Evolutionary conservation across 1,140 invertebrate species (phyloP), one percentile per base, ranked within the genome.

Genomic region (Anthonomus grandis): DNA sequence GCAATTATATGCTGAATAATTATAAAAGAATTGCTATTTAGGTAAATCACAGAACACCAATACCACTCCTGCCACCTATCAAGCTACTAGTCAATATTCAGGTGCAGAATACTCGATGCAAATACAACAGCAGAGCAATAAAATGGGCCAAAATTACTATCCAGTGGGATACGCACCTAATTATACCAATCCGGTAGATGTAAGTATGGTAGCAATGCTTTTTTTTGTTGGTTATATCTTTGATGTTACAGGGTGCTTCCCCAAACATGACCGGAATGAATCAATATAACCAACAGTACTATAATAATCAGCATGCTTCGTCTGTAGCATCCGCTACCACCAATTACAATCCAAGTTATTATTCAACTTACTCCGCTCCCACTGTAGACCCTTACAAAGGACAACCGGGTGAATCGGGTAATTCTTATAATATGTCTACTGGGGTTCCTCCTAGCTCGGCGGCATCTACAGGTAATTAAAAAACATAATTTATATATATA

Each of bases 121-220:
- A 3, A 34, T 34, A 4, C 25, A 36, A 12, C 54, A 57, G 23
- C 47, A 49, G 15, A 17, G 25, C 6, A 21, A 8, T 38, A 13
- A 12, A 5, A 12, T 17, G n/a, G 36, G 41, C 8, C 53, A 47
- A 5, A 37, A 17, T 0, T 64, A 64, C 23, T 64, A 48, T 36
- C 63, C 63, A 2, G 39, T 47, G 15, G 63, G 63, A n/a, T 64
- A 64, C 34, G 41, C 51, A 18, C 63, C 63, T 2, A 53, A 46
- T 38, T 52, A 55, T 53, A 50, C 18, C 34, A 27, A 19, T 19
- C 27, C 49, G 13, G 9, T 52, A 39, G 42, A 59, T 53, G 57
- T 59, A 48, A 52, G 57, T 52, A 27, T 34, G 5, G n/a, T n/a
- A n/a, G n/a, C n/a, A n/a, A n/a, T n/a, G n/a, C n/a, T n/a, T n/a